Percentiles rank a stretch among this genome's conserved stretches.
Conservation (phyloP, 2,888 invertebrate genomes). For the Opisthograptis luteolata region DNA sequence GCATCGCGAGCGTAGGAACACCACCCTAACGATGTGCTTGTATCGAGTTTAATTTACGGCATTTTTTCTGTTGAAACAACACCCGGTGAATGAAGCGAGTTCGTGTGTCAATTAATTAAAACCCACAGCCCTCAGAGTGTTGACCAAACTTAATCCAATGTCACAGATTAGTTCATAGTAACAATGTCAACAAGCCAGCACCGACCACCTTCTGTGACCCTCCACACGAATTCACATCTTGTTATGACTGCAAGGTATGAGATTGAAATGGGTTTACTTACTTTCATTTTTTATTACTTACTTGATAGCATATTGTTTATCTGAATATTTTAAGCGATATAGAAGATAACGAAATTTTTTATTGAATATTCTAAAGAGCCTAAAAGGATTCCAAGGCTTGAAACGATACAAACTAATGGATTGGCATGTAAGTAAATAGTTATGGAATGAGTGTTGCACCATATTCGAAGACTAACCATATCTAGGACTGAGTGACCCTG, state of each 20-base stretch:
- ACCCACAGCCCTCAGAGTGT: slow-evolving; percentile 51
- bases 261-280: not conserved
- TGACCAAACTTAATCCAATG: slow-evolving; percentile 37
- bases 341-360: too few relatives aligned
- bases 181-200: too few relatives aligned
- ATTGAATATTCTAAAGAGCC: too few relatives aligned
- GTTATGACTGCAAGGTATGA: not conserved
- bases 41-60: slow-evolving; percentile 34
- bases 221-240: slow-evolving; percentile 1
- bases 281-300: not conserved
- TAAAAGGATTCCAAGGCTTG: too few relatives aligned
- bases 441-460: too few relatives aligned
- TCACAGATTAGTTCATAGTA: not conserved
- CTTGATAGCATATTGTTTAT: not conserved
- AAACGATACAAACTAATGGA: too few relatives aligned
- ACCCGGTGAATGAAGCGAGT: not conserved
- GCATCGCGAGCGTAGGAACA: not conserved
- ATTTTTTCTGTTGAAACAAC: not conserved
- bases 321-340: too few relatives aligned
- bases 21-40: slow-evolving; percentile 22
- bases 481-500: too few relatives aligned
- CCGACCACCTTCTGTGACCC: slow-evolving; percentile 12
- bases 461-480: too few relatives aligned
- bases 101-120: slow-evolving; percentile 55
- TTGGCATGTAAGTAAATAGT: too few relatives aligned